Evolutionary conservation across 2,888 invertebrate species (phyloP), one percentile per base, ranked within the genome.

Genomic region (Callosobruchus maculatus): DNA sequence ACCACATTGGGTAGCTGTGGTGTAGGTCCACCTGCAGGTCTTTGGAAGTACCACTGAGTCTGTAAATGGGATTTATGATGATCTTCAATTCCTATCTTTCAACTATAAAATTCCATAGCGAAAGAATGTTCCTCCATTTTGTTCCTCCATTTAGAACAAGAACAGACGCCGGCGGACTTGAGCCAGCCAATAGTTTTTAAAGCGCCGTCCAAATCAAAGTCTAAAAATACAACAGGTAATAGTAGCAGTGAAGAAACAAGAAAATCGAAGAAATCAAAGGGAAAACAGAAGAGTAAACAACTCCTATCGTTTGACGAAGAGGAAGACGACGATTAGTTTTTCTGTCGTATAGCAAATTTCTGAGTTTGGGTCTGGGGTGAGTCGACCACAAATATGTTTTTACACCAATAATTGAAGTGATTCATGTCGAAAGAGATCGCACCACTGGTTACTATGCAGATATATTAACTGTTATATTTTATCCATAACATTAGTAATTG

Each of bases 141-240:
- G 4, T 49, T 49, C 18, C 49, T 13, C 49, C 0, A 87, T 87
- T 26, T 85, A 92, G 92, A 91, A 84, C 89, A 89, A 82, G 89
- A 89, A 74, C 88, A 89, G 80, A 87, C 88, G 67, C 91, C 90
- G 31, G 92, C 92, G 67, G 91, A 93, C 86, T 86, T 93, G 77
- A 88, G 83, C 72, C 87, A 90, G 79, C 89, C 89, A 68, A 88
- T 93, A 75, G 86, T 92, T 76, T 92, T 92, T 80, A 88, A 88
- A 82, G 85, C 86, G 69, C 83, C 84, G 0, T 73, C 76, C 2
- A 79, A 80, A 31, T 80, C 79, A 1, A 78, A 78, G 71, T 75
- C 74, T 30, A 22, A 22, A 70, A 67, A 75, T 70, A 67, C 77
- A 67, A 69, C 77, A 76, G 75, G 70, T 74, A 74, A 78, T 77